phyloP scores from a whole-genome alignment of 2,888 invertebrate genomes.

The Harmothoe impar region DNA sequence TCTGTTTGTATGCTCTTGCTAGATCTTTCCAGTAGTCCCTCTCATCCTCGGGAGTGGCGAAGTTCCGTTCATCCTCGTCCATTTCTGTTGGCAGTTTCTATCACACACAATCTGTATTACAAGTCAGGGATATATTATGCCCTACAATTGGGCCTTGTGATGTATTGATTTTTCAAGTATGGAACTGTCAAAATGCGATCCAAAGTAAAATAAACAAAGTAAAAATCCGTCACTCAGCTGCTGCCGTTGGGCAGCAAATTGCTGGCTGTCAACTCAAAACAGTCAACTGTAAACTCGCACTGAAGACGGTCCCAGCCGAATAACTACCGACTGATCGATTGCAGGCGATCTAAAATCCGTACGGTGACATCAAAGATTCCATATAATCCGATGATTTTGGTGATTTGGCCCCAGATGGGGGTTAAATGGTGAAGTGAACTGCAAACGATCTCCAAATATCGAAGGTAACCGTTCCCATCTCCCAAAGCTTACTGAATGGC shows the following conservation, averaged over 20 bases:
- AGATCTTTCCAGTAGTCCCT: slow-evolving; percentile 67
- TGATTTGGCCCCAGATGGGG: not conserved
- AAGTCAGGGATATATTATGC: too few species aligned
- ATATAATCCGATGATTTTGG: not conserved
- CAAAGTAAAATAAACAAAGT: not conserved
- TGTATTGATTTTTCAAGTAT: too few species aligned
- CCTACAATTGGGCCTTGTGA: too few species aligned
- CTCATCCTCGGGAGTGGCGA: slow-evolving; percentile 69
- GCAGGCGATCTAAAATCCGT: not conserved
- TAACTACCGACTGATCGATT: not conserved
- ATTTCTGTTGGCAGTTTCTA: slow-evolving; percentile 3
- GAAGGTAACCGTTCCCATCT: slow-evolving; percentile 12
- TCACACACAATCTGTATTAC: not conserved
- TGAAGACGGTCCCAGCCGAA: not conserved
- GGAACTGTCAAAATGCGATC: not conserved
- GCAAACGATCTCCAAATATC: not conserved
- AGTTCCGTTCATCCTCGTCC: slow-evolving; percentile 61
- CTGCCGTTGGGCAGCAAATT: not conserved
- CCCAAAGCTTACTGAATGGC: not conserved
- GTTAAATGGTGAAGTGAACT: not conserved
- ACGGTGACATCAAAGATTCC: not conserved
- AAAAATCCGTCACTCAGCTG: not conserved
- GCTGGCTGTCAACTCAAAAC: slow-evolving; percentile 14
- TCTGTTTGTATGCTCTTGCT: slow-evolving; percentile 68
- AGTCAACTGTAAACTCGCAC: not conserved